These are phyloP conservation scores for Agrotis clavis DNA, from an alignment of 2,888 invertebrate species.

Conservation along the genomic window DNA sequence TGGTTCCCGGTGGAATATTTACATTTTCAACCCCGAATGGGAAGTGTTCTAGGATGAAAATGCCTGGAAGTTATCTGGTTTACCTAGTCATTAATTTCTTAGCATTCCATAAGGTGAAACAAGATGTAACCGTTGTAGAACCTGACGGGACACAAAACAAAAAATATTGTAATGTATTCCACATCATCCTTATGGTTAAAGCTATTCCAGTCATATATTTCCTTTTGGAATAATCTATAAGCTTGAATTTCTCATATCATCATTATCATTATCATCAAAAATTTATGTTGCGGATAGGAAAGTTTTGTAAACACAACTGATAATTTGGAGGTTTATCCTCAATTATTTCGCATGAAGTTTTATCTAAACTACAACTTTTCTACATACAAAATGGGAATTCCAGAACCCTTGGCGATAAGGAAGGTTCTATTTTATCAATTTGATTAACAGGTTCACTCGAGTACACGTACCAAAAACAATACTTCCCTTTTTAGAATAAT, in stretches of 20 bases:
- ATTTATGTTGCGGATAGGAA: too few species aligned
- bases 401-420: neutral
- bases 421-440: conserved; percentile 37
- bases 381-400: neutral
- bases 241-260: neutral
- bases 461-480: conserved; percentile 33
- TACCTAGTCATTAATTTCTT: too few species aligned
- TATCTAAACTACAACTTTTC: neutral
- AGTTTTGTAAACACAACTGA: neutral
- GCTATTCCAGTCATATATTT: too few species aligned
- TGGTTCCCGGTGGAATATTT: conserved; percentile 19
- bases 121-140: too few species aligned
- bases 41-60: neutral
- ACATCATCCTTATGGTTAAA: too few species aligned
- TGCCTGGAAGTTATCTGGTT: neutral
- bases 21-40: conserved; percentile 7
- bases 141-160: too few species aligned
- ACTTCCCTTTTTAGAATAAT: conserved; percentile 46
- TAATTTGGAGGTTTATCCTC: neutral
- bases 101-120: too few species aligned
- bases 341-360: neutral
- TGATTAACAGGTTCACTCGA: conserved; percentile 18
- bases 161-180: too few species aligned
- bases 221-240: too few species aligned
- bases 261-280: too few species aligned